phyloP scores from a whole-genome alignment of 2,113 vertebrate species.

The Picathartes gymnocephalus region DNA sequence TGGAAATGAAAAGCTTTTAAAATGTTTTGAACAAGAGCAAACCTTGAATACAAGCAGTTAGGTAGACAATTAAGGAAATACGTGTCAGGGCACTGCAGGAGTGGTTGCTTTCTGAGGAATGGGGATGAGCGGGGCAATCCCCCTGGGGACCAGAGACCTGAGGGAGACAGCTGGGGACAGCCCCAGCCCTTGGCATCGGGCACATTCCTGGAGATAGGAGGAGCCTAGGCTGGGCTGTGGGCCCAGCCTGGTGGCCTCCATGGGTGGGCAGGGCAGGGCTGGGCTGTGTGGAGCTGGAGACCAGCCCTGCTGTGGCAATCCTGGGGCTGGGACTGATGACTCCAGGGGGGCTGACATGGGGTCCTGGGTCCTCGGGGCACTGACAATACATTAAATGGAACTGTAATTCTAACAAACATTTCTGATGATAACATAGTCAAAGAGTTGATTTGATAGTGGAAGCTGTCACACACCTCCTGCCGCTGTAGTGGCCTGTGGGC shows the following conservation, averaged over 20 bases:
- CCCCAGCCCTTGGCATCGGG: not conserved
- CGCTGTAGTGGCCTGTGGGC: not conserved
- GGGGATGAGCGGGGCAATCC: too few relatives aligned
- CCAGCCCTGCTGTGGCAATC: accelerated
- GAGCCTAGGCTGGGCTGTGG: not conserved
- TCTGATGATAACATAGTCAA: not conserved
- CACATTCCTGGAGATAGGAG: not conserved
- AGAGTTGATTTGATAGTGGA: not conserved
- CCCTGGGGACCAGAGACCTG: not conserved
- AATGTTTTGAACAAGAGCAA: not conserved
- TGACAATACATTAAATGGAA: not conserved
- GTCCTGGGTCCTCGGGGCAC: not conserved
- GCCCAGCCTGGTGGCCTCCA: accelerated
- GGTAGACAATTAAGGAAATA: not conserved
- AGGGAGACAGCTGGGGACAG: not conserved
- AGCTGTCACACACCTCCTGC: accelerated
- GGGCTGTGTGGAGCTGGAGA: not conserved
- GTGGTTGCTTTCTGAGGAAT: not conserved
- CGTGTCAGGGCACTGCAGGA: not conserved
- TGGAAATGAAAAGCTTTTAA: not conserved
- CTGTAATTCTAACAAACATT: not conserved
- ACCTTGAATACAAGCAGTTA: not conserved
- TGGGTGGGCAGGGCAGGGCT: accelerated
- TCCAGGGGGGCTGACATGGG: not conserved
- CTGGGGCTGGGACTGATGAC: not conserved